These are phyloP conservation scores for Drosophila maculinotata DNA, from an alignment of 2,888 invertebrate species.

Conservation along the genomic window DNA sequence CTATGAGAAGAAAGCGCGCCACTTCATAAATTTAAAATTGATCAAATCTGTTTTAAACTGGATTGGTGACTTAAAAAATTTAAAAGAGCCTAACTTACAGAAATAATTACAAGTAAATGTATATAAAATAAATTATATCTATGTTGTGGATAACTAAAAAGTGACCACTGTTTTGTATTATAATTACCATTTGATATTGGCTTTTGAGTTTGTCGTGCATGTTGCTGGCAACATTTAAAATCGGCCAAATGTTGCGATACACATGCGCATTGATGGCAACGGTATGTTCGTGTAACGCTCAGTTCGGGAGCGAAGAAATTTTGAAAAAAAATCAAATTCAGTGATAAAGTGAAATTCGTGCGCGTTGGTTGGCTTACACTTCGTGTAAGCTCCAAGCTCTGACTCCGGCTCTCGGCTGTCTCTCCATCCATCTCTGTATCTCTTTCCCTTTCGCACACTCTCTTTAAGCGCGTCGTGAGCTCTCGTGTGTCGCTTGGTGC, in stretches of 20 bases:
- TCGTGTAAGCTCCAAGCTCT: constrained; percentile 63
- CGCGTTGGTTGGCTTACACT: constrained; percentile 71
- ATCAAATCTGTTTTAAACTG: not conserved
- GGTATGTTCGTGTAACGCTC: constrained; percentile 28
- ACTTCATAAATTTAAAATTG: not conserved
- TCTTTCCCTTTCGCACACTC: constrained; percentile 10
- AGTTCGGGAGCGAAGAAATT: constrained; percentile 38
- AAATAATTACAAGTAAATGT: not conserved
- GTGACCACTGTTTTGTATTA: not conserved
- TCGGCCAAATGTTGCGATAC: constrained; percentile 35
- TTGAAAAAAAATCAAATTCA: constrained; percentile 70
- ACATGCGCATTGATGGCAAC: constrained; percentile 42
- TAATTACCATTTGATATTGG: not conserved
- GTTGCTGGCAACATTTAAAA: constrained; percentile 45
- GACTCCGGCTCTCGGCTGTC: constrained; percentile 57
- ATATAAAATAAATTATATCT: not conserved
- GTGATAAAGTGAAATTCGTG: constrained; percentile 75
- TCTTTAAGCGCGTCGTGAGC: constrained; percentile 33
- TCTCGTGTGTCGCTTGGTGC: constrained; percentile 29
- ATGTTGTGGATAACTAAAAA: not conserved
- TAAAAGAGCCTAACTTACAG: not conserved
- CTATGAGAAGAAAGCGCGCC: constrained; percentile 15
- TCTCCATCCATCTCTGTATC: constrained; percentile 9
- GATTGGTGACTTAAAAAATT: no score
- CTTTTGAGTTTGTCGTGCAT: constrained; percentile 6